Evolutionary conservation across 2,797 vertebrate species (phyloP).

Genomic region (Oreonectes daqikongensis): DNA sequence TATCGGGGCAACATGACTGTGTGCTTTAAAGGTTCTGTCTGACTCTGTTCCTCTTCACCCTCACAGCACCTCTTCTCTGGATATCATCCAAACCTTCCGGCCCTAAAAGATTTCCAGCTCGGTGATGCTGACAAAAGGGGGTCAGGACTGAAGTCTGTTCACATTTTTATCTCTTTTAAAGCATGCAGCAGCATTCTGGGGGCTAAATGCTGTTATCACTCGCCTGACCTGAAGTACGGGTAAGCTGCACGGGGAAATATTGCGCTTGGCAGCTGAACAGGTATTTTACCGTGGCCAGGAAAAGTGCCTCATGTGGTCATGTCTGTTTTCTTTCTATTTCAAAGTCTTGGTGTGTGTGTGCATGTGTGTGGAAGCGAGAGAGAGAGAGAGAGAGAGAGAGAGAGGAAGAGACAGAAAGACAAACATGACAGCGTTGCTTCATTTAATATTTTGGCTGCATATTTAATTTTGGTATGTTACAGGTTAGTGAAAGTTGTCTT

Average conservation of each 20-base stretch:
- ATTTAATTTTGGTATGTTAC: neutral
- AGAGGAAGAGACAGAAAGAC: neutral
- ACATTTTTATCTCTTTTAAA: constrained; percentile 64
- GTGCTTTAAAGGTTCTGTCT: constrained; percentile 41
- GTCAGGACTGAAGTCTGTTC: constrained; percentile 38
- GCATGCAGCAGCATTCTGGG: constrained; percentile 41
- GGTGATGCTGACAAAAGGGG: constrained; percentile 1
- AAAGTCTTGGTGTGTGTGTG: neutral
- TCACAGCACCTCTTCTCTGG: constrained; percentile 59
- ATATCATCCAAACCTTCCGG: constrained; percentile 58
- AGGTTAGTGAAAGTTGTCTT: neutral
- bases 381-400: constrained; percentile 3
- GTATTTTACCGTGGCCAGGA: constrained; percentile 23
- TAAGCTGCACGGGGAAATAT: constrained; percentile 48
- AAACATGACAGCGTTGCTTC: constrained; percentile 4
- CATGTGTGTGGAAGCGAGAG: neutral
- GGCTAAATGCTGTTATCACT: constrained; percentile 53
- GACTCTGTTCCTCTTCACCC: constrained; percentile 54
- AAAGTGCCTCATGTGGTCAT: constrained; percentile 41
- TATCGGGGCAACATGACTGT: neutral
- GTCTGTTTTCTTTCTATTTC: constrained; percentile 39
- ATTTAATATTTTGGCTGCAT: neutral
- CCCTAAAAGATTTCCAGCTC: constrained; percentile 23
- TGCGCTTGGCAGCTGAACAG: constrained; percentile 52
- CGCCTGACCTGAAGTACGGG: constrained; percentile 33